These are phyloP conservation scores for Malacoctenus gilli DNA, from an alignment of 2,797 vertebrate genomes.

Conservation along the genomic window DNA sequence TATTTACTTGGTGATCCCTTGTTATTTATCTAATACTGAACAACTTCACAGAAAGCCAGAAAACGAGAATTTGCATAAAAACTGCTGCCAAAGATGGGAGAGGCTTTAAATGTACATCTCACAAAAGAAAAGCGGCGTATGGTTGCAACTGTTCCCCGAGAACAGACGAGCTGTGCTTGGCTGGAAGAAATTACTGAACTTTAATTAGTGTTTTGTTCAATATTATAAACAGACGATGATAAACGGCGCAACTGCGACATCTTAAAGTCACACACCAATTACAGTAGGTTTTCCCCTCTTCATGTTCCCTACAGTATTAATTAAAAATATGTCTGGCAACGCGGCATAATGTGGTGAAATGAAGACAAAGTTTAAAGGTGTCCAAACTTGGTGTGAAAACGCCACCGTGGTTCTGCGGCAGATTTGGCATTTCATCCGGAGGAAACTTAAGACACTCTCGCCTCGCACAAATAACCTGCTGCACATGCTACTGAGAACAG, in stretches of 20 bases:
- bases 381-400: too few relatives aligned
- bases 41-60: not conserved
- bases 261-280: slow-evolving; percentile 21
- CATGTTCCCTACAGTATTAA: slow-evolving; percentile 19
- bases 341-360: slow-evolving; percentile 5
- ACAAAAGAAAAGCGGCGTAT: not conserved
- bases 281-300: slow-evolving; percentile 21
- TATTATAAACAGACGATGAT: not conserved
- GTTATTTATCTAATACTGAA: not conserved
- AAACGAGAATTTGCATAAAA: not conserved
- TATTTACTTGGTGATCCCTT: not conserved
- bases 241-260: not conserved
- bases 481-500: too few relatives aligned
- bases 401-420: too few relatives aligned
- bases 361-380: too few relatives aligned
- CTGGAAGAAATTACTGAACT: not conserved
- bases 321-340: slow-evolving; percentile 41
- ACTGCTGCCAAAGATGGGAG: slow-evolving; percentile 1
- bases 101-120: not conserved
- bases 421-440: too few relatives aligned
- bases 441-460: too few relatives aligned
- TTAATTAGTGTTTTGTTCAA: not conserved
- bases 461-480: too few relatives aligned
- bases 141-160: not conserved
- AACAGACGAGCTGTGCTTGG: slow-evolving; percentile 1